phyloP scores from a whole-genome alignment of 2,113 vertebrate genomes.

The Proterorhinus semilunaris region DNA sequence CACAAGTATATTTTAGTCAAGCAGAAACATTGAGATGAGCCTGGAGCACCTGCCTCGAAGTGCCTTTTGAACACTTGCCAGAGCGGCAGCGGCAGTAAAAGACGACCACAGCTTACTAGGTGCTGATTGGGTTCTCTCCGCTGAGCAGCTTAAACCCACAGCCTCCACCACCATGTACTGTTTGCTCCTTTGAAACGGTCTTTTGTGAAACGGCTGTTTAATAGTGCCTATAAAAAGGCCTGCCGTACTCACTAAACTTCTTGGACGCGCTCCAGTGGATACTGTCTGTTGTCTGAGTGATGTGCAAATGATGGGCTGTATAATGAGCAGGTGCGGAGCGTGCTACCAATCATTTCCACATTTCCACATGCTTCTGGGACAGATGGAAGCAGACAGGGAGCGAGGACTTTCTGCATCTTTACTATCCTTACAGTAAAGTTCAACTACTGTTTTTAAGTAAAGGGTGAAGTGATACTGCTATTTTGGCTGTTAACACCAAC shows the following conservation, averaged over 20 bases:
- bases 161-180: constrained; percentile 25
- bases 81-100: constrained; percentile 44
- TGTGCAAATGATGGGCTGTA: constrained; percentile 60
- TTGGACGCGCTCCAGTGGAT: constrained; percentile 41
- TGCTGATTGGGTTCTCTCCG: constrained; percentile 48
- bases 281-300: constrained; percentile 49
- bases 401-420: neutral
- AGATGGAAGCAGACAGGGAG: constrained; percentile 18
- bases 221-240: constrained; percentile 47
- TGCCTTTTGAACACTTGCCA: constrained; percentile 36
- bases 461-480: neutral
- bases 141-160: constrained; percentile 29
- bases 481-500: neutral
- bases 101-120: constrained; percentile 36
- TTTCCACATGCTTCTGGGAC: constrained; percentile 43
- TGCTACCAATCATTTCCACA: constrained; percentile 22
- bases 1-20: constrained; percentile 24
- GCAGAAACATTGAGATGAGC: constrained; percentile 27
- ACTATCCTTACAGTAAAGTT: neutral
- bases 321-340: constrained; percentile 57
- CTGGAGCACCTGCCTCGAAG: constrained; percentile 42
- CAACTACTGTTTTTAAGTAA: neutral
- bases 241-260: constrained; percentile 24
- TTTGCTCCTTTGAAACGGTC: constrained; percentile 24
- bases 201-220: constrained; percentile 47